Percentiles rank a stretch among this genome's conserved stretches.
phyloP scores from a whole-genome alignment of 1,140 invertebrate species.

The Cydia amplana region DNA sequence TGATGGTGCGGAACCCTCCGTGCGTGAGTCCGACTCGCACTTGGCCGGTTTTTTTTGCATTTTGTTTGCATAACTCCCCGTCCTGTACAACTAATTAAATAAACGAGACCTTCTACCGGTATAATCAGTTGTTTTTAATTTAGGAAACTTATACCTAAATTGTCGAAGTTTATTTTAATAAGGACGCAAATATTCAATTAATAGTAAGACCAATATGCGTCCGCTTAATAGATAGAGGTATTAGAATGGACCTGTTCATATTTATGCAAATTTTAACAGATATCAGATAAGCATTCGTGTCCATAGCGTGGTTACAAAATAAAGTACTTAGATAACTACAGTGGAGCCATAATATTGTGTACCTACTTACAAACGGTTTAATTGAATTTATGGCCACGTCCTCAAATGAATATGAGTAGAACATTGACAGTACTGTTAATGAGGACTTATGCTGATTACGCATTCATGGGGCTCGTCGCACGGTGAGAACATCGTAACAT shows the following conservation, averaged over 20 bases:
- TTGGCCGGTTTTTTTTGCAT: too few species aligned
- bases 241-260: constrained; percentile 20
- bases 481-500: constrained; percentile 78
- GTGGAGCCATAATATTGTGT: constrained; percentile 35
- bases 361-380: constrained; percentile 49
- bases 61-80: too few species aligned
- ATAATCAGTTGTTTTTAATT: too few species aligned
- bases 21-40: too few species aligned
- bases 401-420: constrained; percentile 74
- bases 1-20: too few species aligned
- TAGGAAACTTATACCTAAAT: too few species aligned
- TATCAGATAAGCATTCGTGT: constrained; percentile 51
- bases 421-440: constrained; percentile 65
- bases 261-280: constrained; percentile 58
- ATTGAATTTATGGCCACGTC: constrained; percentile 77
- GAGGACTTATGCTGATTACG: constrained; percentile 64
- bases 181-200: too few species aligned
- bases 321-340: constrained; percentile 50
- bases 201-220: not conserved
- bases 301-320: constrained; percentile 58
- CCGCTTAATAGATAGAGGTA: not conserved
- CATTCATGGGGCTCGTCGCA: constrained; percentile 67
- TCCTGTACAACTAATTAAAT: too few species aligned
- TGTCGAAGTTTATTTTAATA: too few species aligned
- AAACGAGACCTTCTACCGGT: too few species aligned